Conservation (phyloP, 2,113 vertebrate species). For the Ciconia boyciana region DNA sequence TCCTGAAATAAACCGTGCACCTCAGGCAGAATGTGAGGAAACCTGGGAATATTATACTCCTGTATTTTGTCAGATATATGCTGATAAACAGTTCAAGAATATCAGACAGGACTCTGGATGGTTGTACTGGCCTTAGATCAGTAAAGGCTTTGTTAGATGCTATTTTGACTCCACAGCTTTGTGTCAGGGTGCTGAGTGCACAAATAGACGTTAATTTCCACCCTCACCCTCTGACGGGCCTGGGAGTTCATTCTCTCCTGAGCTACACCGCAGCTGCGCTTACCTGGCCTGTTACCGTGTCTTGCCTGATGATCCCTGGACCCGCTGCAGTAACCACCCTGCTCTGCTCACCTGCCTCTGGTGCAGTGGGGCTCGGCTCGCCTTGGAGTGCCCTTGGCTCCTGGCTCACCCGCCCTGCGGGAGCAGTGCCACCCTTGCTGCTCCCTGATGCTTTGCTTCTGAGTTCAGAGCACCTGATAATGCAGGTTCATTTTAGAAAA, state of each 20-base stretch:
- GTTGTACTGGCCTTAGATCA: neutral
- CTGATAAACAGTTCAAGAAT: neutral
- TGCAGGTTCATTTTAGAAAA: neutral
- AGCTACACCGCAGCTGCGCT: neutral
- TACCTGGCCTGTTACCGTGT: neutral
- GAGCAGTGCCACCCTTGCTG: neutral
- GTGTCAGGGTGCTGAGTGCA: neutral
- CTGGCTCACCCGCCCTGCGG: neutral
- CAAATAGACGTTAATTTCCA: neutral
- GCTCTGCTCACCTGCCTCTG: neutral
- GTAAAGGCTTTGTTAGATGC: neutral
- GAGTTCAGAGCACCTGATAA: neutral
- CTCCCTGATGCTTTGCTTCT: neutral
- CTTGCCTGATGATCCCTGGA: neutral
- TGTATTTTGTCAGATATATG: neutral
- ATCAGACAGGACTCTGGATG: neutral
- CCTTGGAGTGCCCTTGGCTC: neutral
- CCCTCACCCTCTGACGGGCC: neutral
- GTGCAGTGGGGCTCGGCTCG: accelerated
- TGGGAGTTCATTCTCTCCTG: neutral
- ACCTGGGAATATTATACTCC: neutral
- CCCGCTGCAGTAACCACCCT: accelerated
- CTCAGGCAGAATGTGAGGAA: neutral
- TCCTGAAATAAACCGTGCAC: neutral
- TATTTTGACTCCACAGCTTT: neutral